phyloP scores from a whole-genome alignment of 2,113 vertebrate genomes.

The Sakesphorus luctuosus region DNA sequence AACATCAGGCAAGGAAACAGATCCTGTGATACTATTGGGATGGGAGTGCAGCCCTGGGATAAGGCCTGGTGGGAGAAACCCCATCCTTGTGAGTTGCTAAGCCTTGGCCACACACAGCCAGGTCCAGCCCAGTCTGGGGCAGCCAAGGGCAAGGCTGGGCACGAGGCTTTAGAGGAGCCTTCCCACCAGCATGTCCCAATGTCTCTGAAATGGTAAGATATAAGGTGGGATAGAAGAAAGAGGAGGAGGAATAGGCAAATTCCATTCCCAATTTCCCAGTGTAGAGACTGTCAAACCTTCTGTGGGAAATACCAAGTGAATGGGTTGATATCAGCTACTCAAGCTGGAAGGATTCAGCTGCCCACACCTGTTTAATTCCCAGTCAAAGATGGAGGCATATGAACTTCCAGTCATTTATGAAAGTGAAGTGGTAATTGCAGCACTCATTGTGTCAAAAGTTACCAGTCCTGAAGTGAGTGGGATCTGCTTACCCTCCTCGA shows the following conservation, averaged over 20 bases:
- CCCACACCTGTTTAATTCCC: background rate
- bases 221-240: background rate
- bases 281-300: background rate
- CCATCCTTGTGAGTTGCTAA: background rate
- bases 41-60: background rate
- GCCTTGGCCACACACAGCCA: background rate
- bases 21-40: background rate
- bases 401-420: background rate
- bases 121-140: background rate
- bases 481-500: constrained; percentile 81
- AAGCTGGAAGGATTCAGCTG: background rate
- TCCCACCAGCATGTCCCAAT: background rate
- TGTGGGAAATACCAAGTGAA: background rate
- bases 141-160: background rate
- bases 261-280: background rate
- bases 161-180: background rate
- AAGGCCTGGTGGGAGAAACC: background rate
- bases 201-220: background rate
- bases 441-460: background rate
- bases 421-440: background rate
- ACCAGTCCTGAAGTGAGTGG: background rate
- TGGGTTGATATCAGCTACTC: background rate
- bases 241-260: background rate
- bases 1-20: background rate
- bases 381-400: rapidly evolving